Base-by-base conservation (phyloP, 2,113 vertebrate genomes). In the Pogonocichla stellata region DNA sequence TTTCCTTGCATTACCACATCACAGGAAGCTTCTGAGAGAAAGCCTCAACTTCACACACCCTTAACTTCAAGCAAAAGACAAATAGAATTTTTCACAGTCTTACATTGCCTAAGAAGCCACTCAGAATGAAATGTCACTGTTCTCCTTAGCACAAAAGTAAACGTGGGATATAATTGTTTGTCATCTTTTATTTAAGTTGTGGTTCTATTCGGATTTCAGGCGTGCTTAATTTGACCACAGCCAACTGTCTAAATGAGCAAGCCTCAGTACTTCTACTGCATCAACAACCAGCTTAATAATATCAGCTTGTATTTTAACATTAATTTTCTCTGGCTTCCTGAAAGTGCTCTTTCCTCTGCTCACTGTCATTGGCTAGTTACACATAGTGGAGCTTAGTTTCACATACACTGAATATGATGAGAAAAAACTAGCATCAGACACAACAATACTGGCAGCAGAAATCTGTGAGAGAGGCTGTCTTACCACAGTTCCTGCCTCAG, bases 1-100 rank as follows among this genome's bases (percentile, higher is more conserved):
- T 93, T 92, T 87, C 34, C 45, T 65, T 88, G 54, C 48, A 94
- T 95, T 95, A 82, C 54, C 84, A 91, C 79, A 91, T 95, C 93
- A 95, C 87, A 96, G 47, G 58, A 77, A 87, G 57, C 57, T 91
- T 94, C 84, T 88, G 66, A 97, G 66, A 66, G 58, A 94, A 91
- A 89, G 18, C 8, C 23, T 87, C 50, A 70, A 50, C 87, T 90
- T 96, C 91, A 95, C 65, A 89, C 14, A 94, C 33, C 16, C 66
- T 67, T 87, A 85, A 94, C 93, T 95, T 96, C 80, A 96, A 96
- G 87, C 13, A 50, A 90, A 90, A 80, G 36, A 85, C 10, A 2
- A 56, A 84, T 24, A 71, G 77, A 91, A 78, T 94, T 85, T 79
- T 87, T 92, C 6, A 10, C 57, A 86, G 81, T 50, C 51, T 70